phyloP scores from a whole-genome alignment of 2,797 vertebrate species.

The Danio kyathit region DNA sequence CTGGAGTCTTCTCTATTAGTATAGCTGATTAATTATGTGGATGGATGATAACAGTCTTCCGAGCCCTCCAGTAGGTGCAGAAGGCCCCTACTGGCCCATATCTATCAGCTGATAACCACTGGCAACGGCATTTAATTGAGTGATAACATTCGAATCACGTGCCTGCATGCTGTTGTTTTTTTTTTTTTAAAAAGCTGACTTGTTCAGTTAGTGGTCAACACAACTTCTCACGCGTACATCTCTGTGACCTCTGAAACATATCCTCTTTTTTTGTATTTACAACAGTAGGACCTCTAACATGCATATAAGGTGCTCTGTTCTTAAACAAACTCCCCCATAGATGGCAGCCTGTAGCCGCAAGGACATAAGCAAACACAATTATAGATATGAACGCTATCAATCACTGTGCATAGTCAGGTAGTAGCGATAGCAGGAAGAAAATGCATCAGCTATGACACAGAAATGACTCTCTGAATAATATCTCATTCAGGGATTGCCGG shows the following conservation, averaged over 20 bases:
- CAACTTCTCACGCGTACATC: not conserved
- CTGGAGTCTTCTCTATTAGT: no score
- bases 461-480: conserved; percentile 10
- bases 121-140: no score
- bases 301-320: not conserved
- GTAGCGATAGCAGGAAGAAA: conserved; percentile 27
- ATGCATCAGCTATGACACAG: conserved; percentile 11
- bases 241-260: conserved; percentile 3
- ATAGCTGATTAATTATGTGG: no score
- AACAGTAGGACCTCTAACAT: conserved; percentile 12
- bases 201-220: conserved; percentile 7
- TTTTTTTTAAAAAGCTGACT: not conserved
- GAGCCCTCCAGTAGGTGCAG: no score
- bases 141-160: no score
- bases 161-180: not conserved
- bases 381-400: conserved; percentile 56
- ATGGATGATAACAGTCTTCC: no score
- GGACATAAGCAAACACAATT: conserved; percentile 51
- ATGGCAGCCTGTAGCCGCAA: not conserved
- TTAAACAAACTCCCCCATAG: conserved; percentile 20
- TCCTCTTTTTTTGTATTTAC: not conserved
- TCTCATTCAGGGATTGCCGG: not conserved
- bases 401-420: conserved; percentile 32
- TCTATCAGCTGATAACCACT: no score
- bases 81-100: no score